These are phyloP conservation scores for Protobothrops flavoviridis DNA, from an alignment of 2,113 vertebrate genomes.

Conservation along the genomic window DNA sequence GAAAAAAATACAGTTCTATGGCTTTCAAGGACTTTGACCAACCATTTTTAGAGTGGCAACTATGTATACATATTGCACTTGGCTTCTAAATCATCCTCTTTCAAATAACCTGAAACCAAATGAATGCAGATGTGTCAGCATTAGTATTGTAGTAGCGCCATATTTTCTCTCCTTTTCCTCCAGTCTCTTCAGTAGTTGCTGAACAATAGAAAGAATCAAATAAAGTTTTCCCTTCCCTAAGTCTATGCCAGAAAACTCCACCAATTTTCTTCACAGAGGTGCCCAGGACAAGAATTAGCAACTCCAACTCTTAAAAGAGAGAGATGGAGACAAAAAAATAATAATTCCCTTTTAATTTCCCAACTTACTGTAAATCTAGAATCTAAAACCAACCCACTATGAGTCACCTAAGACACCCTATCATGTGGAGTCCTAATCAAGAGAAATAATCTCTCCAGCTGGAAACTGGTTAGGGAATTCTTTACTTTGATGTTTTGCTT, in stretches of 20 bases:
- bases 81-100: not conserved
- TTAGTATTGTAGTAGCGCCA: not conserved
- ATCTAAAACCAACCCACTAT: not conserved
- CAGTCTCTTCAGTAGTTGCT: not conserved
- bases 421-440: not conserved
- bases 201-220: not conserved
- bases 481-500: conserved; percentile 42
- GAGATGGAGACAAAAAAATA: conserved; percentile 11
- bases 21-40: conserved; percentile 74
- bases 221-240: not conserved
- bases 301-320: conserved; percentile 15
- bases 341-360: not conserved
- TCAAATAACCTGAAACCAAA: conserved; percentile 10
- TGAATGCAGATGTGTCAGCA: not conserved
- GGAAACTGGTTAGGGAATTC: not conserved
- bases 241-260: not conserved
- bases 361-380: not conserved
- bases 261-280: not conserved
- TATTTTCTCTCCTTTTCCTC: too few relatives aligned
- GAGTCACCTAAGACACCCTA: not conserved
- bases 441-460: not conserved
- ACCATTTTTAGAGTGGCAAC: conserved; percentile 72
- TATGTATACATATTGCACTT: conserved; percentile 51
- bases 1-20: conserved; percentile 64
- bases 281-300: not conserved